These are phyloP conservation scores for Xestobium rufovillosum DNA, from an alignment of 2,888 invertebrate species.

Conservation along the genomic window DNA sequence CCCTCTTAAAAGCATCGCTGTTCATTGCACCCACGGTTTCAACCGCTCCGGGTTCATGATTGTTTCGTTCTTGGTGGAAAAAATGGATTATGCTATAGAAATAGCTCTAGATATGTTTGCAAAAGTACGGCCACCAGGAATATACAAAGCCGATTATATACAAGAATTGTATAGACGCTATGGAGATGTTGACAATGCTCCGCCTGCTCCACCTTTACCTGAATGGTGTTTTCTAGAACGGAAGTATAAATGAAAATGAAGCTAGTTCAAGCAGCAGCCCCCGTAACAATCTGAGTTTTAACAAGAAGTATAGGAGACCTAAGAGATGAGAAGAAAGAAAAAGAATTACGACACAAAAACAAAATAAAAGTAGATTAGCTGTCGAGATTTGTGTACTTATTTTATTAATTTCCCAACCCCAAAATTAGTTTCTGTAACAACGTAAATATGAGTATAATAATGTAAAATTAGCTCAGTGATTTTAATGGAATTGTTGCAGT, in stretches of 20 bases:
- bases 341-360: conserved; percentile 36
- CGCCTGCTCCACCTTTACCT: conserved; percentile 70
- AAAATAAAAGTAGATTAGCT: conserved; percentile 20
- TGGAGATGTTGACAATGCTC: conserved; percentile 63
- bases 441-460: too few species aligned
- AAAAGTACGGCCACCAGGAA: conserved; percentile 77
- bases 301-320: too few species aligned
- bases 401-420: too few species aligned
- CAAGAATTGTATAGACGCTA: conserved; percentile 76
- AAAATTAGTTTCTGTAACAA: too few species aligned
- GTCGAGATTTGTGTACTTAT: too few species aligned
- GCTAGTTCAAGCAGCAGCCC: too few species aligned
- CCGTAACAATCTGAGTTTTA: too few species aligned
- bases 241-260: too few species aligned
- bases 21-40: conserved; percentile 98
- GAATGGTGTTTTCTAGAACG: conserved; percentile 78
- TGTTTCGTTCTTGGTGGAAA: conserved; percentile 81
- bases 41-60: conserved; percentile 96
- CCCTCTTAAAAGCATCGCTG: conserved; percentile 70
- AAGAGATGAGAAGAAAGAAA: conserved; percentile 53
- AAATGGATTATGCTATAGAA: conserved; percentile 74
- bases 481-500: too few species aligned
- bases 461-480: too few species aligned
- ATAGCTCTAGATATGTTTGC: conserved; percentile 75
- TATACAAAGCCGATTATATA: conserved; percentile 95